These are phyloP conservation scores for Pomatorhinus ruficollis DNA, from an alignment of 2,113 vertebrate species.

Conservation along the genomic window DNA sequence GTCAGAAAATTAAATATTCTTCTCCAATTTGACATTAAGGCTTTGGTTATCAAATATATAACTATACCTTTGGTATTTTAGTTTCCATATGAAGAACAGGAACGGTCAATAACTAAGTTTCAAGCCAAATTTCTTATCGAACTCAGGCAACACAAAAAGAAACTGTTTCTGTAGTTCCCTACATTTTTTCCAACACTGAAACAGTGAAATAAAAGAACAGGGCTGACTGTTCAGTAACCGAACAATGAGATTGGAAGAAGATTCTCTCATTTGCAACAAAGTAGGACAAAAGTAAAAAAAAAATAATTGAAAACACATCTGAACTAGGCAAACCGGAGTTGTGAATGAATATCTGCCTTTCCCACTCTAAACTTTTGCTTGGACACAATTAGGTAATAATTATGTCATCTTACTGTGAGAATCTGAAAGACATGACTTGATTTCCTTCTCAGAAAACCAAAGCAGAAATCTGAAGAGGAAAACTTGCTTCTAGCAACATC, in stretches of 20 bases:
- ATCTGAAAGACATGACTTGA: background rate
- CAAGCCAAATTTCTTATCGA: background rate
- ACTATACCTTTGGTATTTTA: background rate
- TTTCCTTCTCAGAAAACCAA: background rate
- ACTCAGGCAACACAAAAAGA: background rate
- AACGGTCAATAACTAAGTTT: background rate
- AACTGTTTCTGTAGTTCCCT: background rate
- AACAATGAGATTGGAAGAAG: background rate
- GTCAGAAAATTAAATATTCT: background rate
- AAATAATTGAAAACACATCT: background rate
- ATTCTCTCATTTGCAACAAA: background rate
- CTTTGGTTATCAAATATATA: background rate
- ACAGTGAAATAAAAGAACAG: background rate
- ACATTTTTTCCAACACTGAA: background rate
- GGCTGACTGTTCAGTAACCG: background rate
- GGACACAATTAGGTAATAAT: background rate
- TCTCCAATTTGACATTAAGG: background rate
- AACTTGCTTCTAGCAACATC: background rate
- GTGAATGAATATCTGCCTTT: background rate
- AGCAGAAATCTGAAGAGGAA: background rate
- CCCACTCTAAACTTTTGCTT: background rate
- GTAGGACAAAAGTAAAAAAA: background rate
- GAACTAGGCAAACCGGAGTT: background rate
- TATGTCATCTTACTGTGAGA: background rate
- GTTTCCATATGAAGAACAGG: background rate